phyloP scores from a whole-genome alignment of 2,113 vertebrate genomes.

The Thalassarche chlororhynchos region DNA sequence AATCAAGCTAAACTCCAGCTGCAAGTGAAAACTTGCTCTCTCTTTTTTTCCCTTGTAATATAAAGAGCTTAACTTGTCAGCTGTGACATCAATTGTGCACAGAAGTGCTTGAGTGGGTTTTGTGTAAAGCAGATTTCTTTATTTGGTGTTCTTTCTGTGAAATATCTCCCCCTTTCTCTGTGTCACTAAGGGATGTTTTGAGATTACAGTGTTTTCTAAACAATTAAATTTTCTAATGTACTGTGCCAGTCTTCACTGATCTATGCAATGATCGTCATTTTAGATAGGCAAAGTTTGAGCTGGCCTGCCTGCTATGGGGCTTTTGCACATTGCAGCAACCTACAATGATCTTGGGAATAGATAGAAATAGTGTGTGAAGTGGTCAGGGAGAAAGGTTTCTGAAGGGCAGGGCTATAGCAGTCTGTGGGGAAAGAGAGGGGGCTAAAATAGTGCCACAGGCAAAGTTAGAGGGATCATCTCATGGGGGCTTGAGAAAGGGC shows the following conservation, averaged over 20 bases:
- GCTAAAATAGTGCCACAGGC: background rate
- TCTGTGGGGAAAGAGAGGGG: background rate
- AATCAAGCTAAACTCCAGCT: background rate
- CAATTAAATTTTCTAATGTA: background rate
- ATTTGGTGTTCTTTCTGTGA: background rate
- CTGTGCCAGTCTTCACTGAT: background rate
- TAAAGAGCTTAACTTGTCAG: background rate
- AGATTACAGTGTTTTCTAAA: background rate
- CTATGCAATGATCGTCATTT: background rate
- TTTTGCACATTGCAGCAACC: background rate
- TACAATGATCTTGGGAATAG: background rate
- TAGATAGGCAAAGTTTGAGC: background rate
- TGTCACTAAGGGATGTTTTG: background rate
- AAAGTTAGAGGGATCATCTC: background rate
- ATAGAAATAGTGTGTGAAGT: background rate
- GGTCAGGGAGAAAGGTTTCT: background rate
- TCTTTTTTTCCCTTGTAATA: background rate
- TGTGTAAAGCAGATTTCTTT: background rate
- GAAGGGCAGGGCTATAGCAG: background rate
- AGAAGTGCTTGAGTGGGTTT: background rate
- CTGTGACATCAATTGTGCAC: background rate
- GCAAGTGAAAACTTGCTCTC: background rate
- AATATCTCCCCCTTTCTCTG: background rate
- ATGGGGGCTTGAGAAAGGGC: background rate
- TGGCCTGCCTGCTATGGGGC: background rate